Base-by-base conservation (phyloP, 2,113 vertebrate species). In the Heterochromis multidens region DNA sequence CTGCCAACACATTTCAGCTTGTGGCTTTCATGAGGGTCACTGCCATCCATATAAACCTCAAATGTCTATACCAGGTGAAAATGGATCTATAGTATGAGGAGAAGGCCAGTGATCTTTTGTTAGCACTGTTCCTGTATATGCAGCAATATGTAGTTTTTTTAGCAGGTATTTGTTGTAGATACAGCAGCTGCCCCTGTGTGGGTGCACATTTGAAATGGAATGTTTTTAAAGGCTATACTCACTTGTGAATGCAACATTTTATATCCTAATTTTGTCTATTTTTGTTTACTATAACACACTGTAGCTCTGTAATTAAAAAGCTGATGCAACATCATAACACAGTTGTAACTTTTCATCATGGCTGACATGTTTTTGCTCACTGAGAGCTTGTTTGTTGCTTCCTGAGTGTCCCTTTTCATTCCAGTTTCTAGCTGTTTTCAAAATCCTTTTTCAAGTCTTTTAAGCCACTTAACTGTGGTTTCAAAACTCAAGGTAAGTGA, bases 371-470 rank as follows among this genome's bases (percentile, higher is more conserved):
- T 81, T 89, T 31, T 82, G 17, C 74, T 81, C 67, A 7, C 58
- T 3, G 63, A 89, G 54, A 78, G 79, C 60, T 63, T 33, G 52
- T 89, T 91, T 86, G 56, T 87, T 77, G 9, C 83, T 40, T 81
- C 77, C 77, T 23, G 43, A 81, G 70, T 82, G 62, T 37, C 74
- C 25, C 37, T 58, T 79, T 83, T 80, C 58, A 80, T 79, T 85
- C 78, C 56, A 43, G 43, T 79, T 80, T 89, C 56, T 77, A 62
- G 74, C 72, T 46, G 80, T 74, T 87, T 86, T 80, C 37, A 84
- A 81, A 94, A 82, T 79, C 80, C 56, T 83, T 63, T 81, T 83
- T 91, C 80, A 90, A 85, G 87, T 80, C 85, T 83, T 40, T 43
- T 54, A 77, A 82, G 77, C 79, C 46, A 31, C 82, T 84, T 86